Base-by-base conservation (phyloP, 2,888 invertebrate species). In the Stratiomys singularior region DNA sequence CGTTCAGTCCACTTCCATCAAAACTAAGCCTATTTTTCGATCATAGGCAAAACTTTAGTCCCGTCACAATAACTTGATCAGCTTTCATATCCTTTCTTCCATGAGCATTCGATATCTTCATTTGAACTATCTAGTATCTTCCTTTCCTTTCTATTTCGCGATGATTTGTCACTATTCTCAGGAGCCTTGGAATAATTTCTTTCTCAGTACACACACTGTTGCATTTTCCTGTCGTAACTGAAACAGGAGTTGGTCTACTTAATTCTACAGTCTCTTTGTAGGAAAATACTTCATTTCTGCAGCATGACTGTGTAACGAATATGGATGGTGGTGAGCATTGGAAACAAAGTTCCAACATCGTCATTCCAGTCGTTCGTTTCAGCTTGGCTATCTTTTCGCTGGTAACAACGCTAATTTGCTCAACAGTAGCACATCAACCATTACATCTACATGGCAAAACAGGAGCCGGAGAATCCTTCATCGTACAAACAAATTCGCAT, bases 211-310 rank as follows among this genome's bases (percentile, higher is more conserved):
- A 37, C 37, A 52, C 15, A 52, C 52, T 52, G 52, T 52, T n/a
- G 7, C 2, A 9, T 52, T 18, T 15, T 4, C 4, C 52, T 13
- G 15, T 52, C 7, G 3, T 52, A 9, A 52, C 52, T 9, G 15
- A 52, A 52, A 9, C 18, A 52, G 4, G 15, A 52, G 52, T 18
- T 18, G 3, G 18, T n/a, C 4, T 52, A 9, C 7, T 52, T 52
- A 52, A 52, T 52, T 9, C 4, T 4, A 52, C 27, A 66, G n/a
- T 66, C 66, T 37, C 66, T 66, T 66, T 66, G 66, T 18, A 28
- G 66, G 11, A 60, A 13, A 18, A 52, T 66, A 66, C 18, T 66
- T 66, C 7, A 37, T 9, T 66, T 21, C 21, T 27, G 27, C 63
- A 63, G 15, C 27, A 37, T 37, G n/a, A n/a, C 37, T 66, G 21